Evolutionary conservation across 2,888 invertebrate species (phyloP), one percentile per base, ranked within the genome.

Genomic region (Tenthredo amoena): DNA sequence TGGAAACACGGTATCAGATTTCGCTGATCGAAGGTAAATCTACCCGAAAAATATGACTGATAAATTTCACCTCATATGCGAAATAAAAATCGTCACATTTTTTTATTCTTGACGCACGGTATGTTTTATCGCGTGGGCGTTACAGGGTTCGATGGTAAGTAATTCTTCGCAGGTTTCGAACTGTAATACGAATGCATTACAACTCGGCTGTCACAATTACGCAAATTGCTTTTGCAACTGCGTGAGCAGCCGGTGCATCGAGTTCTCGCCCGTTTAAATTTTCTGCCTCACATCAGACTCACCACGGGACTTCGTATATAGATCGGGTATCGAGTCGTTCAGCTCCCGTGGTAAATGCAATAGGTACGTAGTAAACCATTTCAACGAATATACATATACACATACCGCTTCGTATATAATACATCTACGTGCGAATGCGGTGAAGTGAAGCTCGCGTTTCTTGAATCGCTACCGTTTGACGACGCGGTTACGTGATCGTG

Each of bases 131-230:
- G 40, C 40, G 10, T 43, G 10, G 40, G 40, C 40, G 40, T 43
- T 10, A 43, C 40, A 43, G 40, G 40, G 10, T 43, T 43, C 1
- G 10, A 2, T 43, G 10, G 10, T 43, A 43, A 43, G 10, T 43
- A 10, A 43, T 43, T 43, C 10, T 43, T 43, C 40, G 40, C 6
- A 40, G 40, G 40, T 43, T 2, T 43, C 34, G 37, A 12, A 34
- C 34, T 18, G 68, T 10, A 68, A 9, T 72, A 10, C 40, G 50
- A 72, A n/a, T 40, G 37, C 18, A 65, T n/a, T 50, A 26, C 50
- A 89, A 89, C 88, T 89, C 89, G 90, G 88, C 50, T 88, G 91
- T 92, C 89, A 91, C 90, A 92, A 92, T 92, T 92, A 92, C 92
- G 92, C 91, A 92, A 92, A 92, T 92, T 92, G 91, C 91, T 89